phyloP scores from a whole-genome alignment of 2,797 vertebrate species.

The Naso thynnoides region DNA sequence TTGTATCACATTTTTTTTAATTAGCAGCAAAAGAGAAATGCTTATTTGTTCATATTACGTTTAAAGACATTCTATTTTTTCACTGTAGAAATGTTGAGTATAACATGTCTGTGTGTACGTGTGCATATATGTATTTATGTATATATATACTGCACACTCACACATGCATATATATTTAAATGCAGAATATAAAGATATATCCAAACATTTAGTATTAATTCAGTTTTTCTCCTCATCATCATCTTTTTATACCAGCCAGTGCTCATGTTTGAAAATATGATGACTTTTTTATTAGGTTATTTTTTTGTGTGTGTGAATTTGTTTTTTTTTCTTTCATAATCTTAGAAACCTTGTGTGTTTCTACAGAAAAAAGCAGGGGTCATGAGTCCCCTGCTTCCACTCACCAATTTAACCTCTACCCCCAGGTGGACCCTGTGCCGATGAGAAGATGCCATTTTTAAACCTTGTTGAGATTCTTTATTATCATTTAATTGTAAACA shows the following conservation, averaged over 20 bases:
- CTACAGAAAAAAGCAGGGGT: constrained; percentile 45
- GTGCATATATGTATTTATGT: constrained; percentile 60
- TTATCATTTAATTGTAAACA: constrained; percentile 62
- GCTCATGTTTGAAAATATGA: constrained; percentile 65
- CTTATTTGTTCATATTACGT: constrained; percentile 95
- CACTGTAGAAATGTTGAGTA: constrained; percentile 91
- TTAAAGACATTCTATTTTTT: constrained; percentile 98
- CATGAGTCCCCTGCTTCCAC: constrained; percentile 36
- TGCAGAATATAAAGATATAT: constrained; percentile 87
- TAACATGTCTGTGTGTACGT: constrained; percentile 81
- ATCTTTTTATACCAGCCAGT: constrained; percentile 77
- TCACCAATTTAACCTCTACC: constrained; percentile 54
- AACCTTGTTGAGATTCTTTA: constrained; percentile 55
- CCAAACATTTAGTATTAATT: constrained; percentile 83
- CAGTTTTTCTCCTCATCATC: constrained; percentile 65
- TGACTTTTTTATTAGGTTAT: constrained; percentile 44
- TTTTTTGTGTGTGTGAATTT: constrained; percentile 52
- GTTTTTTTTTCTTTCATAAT: constrained; percentile 66
- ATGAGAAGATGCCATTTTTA: constrained; percentile 71
- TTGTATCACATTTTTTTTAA: constrained; percentile 83
- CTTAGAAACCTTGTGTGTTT: constrained; percentile 57
- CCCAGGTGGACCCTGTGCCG: constrained; percentile 61
- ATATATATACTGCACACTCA: constrained; percentile 70
- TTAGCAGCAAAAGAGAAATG: constrained; percentile 85
- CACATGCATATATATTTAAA: constrained; percentile 87